A percentile compares a stretch with the other conserved stretches of the same genome.
Evolutionary conservation across 2,113 vertebrate genomes (phyloP).

Genomic region (Micronycteris hirsuta): DNA sequence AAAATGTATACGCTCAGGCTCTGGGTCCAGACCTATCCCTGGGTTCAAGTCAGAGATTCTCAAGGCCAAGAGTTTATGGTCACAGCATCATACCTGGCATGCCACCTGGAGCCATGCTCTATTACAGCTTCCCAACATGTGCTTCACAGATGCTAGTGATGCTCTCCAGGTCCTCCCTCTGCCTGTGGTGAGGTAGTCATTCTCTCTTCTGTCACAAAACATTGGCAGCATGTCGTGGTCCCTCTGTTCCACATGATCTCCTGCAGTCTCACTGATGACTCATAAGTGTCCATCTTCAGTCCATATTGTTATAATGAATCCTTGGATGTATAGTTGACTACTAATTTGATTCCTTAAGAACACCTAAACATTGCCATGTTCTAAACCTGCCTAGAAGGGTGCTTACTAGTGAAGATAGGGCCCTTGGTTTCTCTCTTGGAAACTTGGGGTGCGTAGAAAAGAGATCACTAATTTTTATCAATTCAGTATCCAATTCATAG

Average conservation of each 20-base stretch:
- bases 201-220: not conserved
- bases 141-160: not conserved
- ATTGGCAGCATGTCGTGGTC: accelerated
- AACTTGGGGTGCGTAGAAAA: not conserved
- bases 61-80: not conserved
- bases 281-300: not conserved
- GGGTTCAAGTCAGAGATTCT: not conserved
- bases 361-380: not conserved
- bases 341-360: too few relatives aligned
- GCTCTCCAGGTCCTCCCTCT: not conserved
- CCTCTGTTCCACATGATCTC: too few relatives aligned
- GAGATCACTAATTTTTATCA: not conserved
- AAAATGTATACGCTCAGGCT: accelerated
- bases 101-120: accelerated
- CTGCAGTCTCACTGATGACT: accelerated
- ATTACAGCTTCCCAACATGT: accelerated
- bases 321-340: not conserved
- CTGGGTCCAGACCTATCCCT: not conserved
- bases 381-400: not conserved
- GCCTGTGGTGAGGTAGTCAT: not conserved
- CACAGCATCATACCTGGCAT: accelerated
- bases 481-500: accelerated
- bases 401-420: not conserved
- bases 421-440: not conserved
- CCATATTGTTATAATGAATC: not conserved